Conservation (phyloP, 2,113 vertebrate species). For the Eonycteris spelaea region DNA sequence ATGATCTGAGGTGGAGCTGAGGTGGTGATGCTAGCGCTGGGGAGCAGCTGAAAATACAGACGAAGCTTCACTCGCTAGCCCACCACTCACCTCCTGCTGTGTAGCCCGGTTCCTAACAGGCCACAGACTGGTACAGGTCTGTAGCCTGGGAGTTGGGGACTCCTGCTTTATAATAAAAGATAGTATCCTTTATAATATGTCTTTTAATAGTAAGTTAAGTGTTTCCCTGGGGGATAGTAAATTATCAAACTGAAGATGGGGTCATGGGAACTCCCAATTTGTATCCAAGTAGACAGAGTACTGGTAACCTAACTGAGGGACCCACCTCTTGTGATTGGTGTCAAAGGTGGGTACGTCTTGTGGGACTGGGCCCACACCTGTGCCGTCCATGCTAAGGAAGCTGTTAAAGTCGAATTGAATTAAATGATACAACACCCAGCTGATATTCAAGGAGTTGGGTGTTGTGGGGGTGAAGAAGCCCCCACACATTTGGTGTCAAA, state of each 20-base stretch:
- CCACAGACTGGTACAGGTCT: no score
- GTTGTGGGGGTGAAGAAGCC: neutral
- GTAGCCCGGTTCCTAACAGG: no score
- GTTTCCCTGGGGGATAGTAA: neutral
- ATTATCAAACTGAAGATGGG: neutral
- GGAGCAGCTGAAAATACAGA: no score
- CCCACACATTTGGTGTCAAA: neutral
- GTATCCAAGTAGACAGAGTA: neutral
- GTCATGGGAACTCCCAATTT: neutral
- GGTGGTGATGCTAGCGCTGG: no score
- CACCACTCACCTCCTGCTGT: no score
- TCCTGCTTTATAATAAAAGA: neutral
- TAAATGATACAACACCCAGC: neutral
- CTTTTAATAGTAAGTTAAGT: neutral
- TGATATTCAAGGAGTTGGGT: neutral
- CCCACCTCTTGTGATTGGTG: neutral
- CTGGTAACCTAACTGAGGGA: neutral
- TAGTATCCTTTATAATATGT: neutral
- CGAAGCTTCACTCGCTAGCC: no score
- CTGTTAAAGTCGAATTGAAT: neutral
- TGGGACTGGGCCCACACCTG: neutral
- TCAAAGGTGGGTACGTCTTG: neutral
- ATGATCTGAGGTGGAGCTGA: no score
- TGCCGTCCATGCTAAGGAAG: neutral
- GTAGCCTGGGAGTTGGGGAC: no score